Evolutionary conservation across 2,113 vertebrate genomes (phyloP).

Genomic region (Numida meleagris): DNA sequence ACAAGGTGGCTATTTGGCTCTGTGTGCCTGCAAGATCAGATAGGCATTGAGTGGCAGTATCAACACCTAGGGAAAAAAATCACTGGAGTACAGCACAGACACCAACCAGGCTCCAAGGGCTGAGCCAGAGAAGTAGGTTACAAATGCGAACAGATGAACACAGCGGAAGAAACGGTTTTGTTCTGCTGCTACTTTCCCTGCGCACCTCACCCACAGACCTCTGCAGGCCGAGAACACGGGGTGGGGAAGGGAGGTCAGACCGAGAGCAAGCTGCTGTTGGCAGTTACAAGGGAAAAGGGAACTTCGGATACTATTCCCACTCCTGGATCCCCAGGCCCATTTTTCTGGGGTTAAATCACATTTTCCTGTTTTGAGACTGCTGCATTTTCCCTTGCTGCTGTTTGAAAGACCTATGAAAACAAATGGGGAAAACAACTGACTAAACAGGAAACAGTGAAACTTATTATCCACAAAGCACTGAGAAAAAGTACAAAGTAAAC

Average conservation of each 20-base stretch:
- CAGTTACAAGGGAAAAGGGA: not conserved
- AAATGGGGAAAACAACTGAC: slow-evolving; percentile 70
- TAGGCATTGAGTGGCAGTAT: not conserved
- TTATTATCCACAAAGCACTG: slow-evolving; percentile 39
- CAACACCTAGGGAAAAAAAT: not conserved
- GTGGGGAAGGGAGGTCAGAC: rapidly evolving
- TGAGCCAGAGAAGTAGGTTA: not conserved
- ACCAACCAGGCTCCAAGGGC: not conserved
- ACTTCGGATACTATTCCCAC: not conserved
- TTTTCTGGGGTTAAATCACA: slow-evolving; percentile 72
- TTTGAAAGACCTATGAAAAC: slow-evolving; percentile 61
- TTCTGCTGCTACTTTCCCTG: not conserved
- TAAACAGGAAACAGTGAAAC: slow-evolving; percentile 69
- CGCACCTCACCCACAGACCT: not conserved
- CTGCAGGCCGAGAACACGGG: not conserved
- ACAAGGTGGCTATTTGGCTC: not conserved
- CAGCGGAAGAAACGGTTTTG: not conserved
- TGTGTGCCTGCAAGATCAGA: not conserved
- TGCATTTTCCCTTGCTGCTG: slow-evolving; percentile 56
- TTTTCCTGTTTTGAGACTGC: slow-evolving; percentile 68
- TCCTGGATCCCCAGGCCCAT: slow-evolving; percentile 49
- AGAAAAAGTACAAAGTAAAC: slow-evolving; percentile 63
- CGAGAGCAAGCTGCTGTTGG: not conserved
- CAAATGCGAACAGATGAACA: not conserved
- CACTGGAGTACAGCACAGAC: not conserved